Conservation (phyloP, 2,113 vertebrate genomes). For the Neofelis nebulosa region DNA sequence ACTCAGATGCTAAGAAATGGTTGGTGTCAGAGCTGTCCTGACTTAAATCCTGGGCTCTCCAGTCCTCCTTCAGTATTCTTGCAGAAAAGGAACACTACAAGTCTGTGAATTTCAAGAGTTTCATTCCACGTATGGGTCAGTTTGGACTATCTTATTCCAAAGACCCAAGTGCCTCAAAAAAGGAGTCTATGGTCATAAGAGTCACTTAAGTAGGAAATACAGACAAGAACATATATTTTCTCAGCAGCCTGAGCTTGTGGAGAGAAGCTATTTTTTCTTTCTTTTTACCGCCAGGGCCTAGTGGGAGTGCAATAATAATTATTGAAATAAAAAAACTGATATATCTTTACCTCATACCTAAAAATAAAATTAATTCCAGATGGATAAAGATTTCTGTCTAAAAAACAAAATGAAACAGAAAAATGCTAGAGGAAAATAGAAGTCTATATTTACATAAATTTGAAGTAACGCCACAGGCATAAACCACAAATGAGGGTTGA, state of each 20-base stretch:
- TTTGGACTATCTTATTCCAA: background rate
- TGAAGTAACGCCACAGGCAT: background rate
- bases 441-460: background rate
- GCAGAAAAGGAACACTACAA: background rate
- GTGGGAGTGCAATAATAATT: background rate
- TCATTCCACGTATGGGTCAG: background rate
- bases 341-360: background rate
- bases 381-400: background rate
- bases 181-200: background rate
- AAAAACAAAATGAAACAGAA: slow-evolving; percentile 12
- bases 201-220: background rate
- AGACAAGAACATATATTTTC: background rate
- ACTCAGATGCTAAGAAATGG: background rate
- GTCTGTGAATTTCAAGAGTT: background rate
- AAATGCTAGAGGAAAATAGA: background rate
- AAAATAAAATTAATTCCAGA: slow-evolving; percentile 37
- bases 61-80: background rate
- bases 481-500: background rate
- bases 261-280: background rate
- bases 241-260: background rate
- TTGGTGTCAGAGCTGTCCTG: background rate
- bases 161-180: background rate
- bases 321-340: background rate
- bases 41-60: background rate
- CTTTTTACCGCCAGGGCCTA: background rate